Conservation (phyloP, 1,140 invertebrate genomes). For the Trichogramma pretiosum region DNA sequence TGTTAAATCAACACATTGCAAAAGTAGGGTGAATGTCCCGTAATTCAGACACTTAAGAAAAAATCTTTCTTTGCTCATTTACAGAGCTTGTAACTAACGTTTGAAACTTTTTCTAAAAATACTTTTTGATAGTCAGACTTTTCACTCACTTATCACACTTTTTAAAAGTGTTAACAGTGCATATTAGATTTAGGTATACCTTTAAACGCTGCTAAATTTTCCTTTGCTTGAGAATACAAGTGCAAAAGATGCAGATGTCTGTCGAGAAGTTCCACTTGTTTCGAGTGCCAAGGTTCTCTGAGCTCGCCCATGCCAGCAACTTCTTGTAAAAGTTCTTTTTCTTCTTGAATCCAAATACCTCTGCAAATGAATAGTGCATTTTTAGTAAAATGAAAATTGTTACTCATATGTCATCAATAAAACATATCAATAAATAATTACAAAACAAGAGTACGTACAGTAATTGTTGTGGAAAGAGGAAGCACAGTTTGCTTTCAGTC, state of each 20-base stretch:
- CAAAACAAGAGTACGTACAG: constrained; percentile 57
- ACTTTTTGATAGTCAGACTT: too few species aligned
- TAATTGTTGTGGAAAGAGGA: constrained; percentile 77
- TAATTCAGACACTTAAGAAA: too few species aligned
- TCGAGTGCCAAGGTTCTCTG: constrained; percentile 70
- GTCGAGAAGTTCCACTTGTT: constrained; percentile 73
- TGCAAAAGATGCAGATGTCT: constrained; percentile 74
- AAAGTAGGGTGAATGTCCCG: constrained; percentile 23
- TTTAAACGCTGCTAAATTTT: constrained; percentile 50
- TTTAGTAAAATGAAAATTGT: background rate
- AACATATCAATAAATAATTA: background rate
- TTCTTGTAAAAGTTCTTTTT: constrained; percentile 82
- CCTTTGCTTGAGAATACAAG: constrained; percentile 76
- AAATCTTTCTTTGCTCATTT: too few species aligned
- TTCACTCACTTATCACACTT: too few species aligned
- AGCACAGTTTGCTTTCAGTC: constrained; percentile 81
- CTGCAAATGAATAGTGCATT: constrained; percentile 44
- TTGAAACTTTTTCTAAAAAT: too few species aligned
- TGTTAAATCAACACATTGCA: background rate
- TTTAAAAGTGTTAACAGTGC: constrained; percentile 4
- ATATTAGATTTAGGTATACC: constrained; percentile 21
- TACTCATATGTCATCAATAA: background rate
- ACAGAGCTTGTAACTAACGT: too few species aligned
- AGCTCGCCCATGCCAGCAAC: constrained; percentile 81
- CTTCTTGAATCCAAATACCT: constrained; percentile 83